A percentile compares a stretch with the other conserved stretches of the same genome.
Evolutionary conservation across 92 coral and sea anemone species (phyloP).

Genomic region (Anthopleura xanthogrammica): DNA sequence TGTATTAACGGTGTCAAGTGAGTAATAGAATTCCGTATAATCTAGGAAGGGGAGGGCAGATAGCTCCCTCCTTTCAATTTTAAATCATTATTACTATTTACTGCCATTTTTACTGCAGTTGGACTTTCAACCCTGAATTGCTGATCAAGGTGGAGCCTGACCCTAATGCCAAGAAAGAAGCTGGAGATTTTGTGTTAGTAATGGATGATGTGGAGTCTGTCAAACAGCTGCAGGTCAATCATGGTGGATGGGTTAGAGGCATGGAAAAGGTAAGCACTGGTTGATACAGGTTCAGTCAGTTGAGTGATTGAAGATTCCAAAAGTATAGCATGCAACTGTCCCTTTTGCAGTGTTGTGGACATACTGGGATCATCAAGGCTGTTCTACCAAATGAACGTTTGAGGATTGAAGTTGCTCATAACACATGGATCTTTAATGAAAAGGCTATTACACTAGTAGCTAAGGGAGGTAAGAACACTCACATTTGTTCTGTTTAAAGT

Average conservation of each 20-base stretch:
- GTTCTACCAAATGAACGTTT: not conserved
- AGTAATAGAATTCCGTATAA: not conserved
- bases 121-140: conserved; percentile 4
- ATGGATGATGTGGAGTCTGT: conserved; percentile 1
- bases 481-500: no score
- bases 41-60: no score
- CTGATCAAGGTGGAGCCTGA: not conserved
- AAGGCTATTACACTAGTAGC: not conserved
- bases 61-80: not conserved
- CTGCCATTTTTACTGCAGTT: not conserved
- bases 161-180: not conserved
- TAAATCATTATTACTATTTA: not conserved
- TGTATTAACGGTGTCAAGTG: conserved; percentile 1
- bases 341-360: not conserved
- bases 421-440: conserved; percentile 9
- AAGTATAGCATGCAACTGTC: no score
- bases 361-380: conserved; percentile 3
- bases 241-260: conserved; percentile 3
- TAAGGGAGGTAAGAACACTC: not conserved
- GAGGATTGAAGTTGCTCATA: not conserved
- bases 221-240: not conserved
- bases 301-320: no score
- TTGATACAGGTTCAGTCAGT: not conserved
- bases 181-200: not conserved
- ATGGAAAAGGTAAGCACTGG: not conserved